Evolutionary conservation across 2,797 vertebrate genomes (phyloP).

Genomic region (Amazona ochrocephala): DNA sequence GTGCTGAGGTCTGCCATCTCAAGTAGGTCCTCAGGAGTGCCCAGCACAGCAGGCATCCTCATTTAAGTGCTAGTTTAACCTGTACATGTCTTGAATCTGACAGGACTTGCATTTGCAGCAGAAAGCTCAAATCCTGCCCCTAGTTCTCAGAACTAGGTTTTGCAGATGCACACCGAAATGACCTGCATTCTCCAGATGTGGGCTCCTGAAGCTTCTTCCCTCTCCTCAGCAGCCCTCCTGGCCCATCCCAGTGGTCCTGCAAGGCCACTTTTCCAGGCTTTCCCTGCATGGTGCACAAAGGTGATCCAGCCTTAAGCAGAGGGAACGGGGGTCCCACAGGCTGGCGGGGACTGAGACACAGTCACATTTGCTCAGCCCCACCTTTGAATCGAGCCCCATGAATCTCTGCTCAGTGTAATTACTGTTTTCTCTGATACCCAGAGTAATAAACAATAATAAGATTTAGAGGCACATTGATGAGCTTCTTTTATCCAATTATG

Average conservation of each 20-base stretch:
- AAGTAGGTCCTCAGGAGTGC: background rate
- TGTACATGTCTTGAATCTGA: background rate
- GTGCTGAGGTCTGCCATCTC: background rate
- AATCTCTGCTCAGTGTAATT: background rate
- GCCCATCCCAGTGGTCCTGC: too few species aligned
- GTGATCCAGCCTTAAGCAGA: accelerated
- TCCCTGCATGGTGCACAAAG: background rate
- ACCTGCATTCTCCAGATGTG: accelerated
- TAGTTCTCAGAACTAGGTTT: background rate
- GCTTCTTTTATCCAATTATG: constrained; percentile 38
- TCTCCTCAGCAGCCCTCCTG: background rate
- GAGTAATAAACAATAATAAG: constrained; percentile 40
- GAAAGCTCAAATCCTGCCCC: background rate
- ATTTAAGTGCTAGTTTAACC: background rate
- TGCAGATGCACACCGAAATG: background rate
- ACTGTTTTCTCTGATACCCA: background rate
- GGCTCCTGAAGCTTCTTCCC: background rate
- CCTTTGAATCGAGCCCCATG: background rate
- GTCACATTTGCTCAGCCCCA: background rate
- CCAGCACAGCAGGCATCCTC: background rate
- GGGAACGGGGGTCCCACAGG: accelerated
- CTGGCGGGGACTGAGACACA: accelerated
- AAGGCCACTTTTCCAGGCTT: background rate
- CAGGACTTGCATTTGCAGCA: background rate
- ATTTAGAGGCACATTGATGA: background rate